Conservation (phyloP, 2,113 vertebrate species). For the Neofelis nebulosa region DNA sequence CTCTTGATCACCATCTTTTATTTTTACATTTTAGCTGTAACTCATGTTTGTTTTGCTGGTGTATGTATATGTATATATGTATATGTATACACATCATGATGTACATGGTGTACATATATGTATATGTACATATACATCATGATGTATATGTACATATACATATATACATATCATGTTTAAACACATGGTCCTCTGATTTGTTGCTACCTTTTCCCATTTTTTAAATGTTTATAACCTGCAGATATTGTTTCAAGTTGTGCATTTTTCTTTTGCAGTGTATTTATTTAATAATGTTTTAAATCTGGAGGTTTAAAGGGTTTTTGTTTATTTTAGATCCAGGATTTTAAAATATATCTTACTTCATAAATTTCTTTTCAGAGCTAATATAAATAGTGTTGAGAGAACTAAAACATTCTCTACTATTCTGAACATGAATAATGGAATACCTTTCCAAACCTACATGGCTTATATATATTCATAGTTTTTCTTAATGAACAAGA, state of each 20-base stretch:
- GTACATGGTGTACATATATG: too few relatives aligned
- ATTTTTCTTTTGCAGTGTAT: neutral
- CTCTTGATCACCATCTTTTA: neutral
- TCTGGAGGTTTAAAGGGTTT: neutral
- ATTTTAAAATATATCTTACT: neutral
- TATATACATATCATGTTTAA: neutral
- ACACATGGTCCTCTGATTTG: neutral
- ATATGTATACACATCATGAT: too few relatives aligned
- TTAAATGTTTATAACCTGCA: neutral
- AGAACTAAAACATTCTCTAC: neutral
- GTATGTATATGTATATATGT: too few relatives aligned
- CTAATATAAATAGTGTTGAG: neutral
- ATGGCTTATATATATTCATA: neutral
- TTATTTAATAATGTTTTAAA: neutral
- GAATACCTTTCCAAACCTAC: neutral
- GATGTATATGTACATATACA: too few relatives aligned
- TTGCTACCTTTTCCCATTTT: neutral
- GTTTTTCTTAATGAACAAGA: neutral
- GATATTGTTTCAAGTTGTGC: neutral
- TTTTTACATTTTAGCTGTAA: neutral
- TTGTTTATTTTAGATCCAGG: neutral
- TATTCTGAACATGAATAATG: neutral
- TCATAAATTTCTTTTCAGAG: constrained; percentile 16
- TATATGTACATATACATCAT: too few relatives aligned
- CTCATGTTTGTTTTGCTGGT: neutral